Evolutionary conservation across 2,797 vertebrate genomes (phyloP).

Genomic region (Cryptoprocta ferox): DNA sequence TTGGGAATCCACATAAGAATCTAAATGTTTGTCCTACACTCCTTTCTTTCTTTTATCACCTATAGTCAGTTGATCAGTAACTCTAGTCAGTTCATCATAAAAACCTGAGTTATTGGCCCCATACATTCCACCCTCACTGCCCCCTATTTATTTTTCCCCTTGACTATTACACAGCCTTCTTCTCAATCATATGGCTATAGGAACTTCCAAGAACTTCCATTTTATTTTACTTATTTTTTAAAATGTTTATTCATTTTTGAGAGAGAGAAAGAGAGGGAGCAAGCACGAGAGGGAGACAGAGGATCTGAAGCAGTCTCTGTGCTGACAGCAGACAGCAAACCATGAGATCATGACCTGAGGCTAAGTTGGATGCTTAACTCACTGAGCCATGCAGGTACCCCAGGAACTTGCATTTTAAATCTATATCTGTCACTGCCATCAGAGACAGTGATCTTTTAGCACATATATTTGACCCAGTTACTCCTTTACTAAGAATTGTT

Average conservation of each 20-base stretch:
- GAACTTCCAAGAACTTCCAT: background rate
- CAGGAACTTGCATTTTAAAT: background rate
- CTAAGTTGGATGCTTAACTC: too few relatives aligned
- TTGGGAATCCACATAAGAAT: background rate
- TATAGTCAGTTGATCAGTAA: background rate
- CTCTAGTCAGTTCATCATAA: background rate
- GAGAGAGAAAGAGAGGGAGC: too few relatives aligned
- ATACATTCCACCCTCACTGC: background rate
- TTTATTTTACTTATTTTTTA: too few relatives aligned
- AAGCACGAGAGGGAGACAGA: too few relatives aligned
- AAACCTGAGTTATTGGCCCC: background rate
- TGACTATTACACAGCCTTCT: background rate
- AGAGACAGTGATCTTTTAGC: background rate
- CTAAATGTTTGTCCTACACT: background rate
- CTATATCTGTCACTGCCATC: background rate
- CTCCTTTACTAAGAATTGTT: background rate
- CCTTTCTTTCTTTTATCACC: background rate
- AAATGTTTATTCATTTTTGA: too few relatives aligned
- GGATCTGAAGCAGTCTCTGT: too few relatives aligned
- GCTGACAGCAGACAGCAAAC: too few relatives aligned
- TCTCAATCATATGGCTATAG: background rate
- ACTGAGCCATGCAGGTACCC: too few relatives aligned
- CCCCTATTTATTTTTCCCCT: background rate
- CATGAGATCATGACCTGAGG: too few relatives aligned
- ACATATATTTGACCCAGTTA: background rate